These are phyloP conservation scores for Trematocara nigrifrons DNA, from an alignment of 2,113 vertebrate species.

Conservation along the genomic window DNA sequence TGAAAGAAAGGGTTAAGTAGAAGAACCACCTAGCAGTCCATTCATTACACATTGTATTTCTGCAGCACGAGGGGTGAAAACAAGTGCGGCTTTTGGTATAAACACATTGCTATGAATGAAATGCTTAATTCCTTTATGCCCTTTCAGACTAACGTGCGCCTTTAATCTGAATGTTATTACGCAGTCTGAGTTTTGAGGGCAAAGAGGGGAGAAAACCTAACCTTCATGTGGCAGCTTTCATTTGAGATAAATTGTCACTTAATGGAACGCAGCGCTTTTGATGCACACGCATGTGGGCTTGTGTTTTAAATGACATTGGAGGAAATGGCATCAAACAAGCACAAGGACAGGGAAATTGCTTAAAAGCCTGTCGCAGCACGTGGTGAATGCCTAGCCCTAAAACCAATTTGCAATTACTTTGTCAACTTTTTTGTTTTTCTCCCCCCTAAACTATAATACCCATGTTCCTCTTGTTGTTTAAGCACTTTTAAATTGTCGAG, in stretches of 20 bases:
- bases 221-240: neutral
- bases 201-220: neutral
- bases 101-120: neutral
- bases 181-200: neutral
- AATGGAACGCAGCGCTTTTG: slow-evolving; percentile 5
- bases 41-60: neutral
- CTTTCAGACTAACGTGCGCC: neutral
- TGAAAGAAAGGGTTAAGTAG: neutral
- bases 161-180: neutral
- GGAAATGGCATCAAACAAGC: slow-evolving; percentile 29
- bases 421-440: slow-evolving; percentile 3
- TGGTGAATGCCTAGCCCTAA: neutral
- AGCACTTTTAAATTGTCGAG: neutral
- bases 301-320: slow-evolving; percentile 14
- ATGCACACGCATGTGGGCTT: neutral
- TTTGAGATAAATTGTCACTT: neutral
- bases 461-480: slow-evolving; percentile 3
- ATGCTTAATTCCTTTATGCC: neutral
- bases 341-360: slow-evolving; percentile 44
- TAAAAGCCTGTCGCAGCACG: slow-evolving; percentile 37
- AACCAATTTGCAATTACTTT: slow-evolving; percentile 13
- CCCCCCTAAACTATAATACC: slow-evolving; percentile 17
- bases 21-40: neutral
- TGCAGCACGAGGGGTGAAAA: neutral
- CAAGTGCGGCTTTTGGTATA: neutral